Evolutionary conservation across 1,140 invertebrate genomes (phyloP), one percentile per base, ranked within the genome.

Genomic region (Drosophila virilis): DNA sequence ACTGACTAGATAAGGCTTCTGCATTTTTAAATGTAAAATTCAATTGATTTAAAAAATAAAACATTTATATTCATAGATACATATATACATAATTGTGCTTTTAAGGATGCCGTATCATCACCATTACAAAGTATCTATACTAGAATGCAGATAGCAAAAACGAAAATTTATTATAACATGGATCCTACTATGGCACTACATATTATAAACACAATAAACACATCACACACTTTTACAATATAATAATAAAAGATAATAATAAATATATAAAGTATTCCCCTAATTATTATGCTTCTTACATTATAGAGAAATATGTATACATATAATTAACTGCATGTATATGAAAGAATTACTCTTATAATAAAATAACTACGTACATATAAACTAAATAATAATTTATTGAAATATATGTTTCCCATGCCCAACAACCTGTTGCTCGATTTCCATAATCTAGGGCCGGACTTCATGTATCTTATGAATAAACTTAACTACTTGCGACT

Each of bases 1-100:
- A 85, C 81, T 85, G 81, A 85, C 78, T 78, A 86, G 81, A 81
- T 86, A 85, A 86, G 81, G 67, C 75, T 86, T 78, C 48, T 78
- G 67, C 70, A 85, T 60, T 78, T 86, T 62, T 81, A 86, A 28
- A 72, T 81, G 78, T 86, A 78, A 55, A 69, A 65, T 48, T 80
- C 6, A 60, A 57, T 66, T 66, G 35, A 72, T 70, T 40, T 35
- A 55, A 68, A 65, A 48, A 45, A 65, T 40, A 32, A 46, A 13
- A 48, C 9, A 43, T 28, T 1, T 46, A 65, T 55, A 58, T 57
- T n/a, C 37, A 22, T 43, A 43, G 17, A 57, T 37, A n/a, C 43
- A 42, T 22, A 7, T 6, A 57, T 32, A 4, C 32, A 15, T 57
- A 46, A 46, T 28, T 12, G 54, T 69, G 57, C 65, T 82, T 65